Percentiles rank a stretch among this genome's conserved stretches.
These are phyloP conservation scores for Dascyllus trimaculatus DNA, from an alignment of 2,113 vertebrate species.

Conservation along the genomic window DNA sequence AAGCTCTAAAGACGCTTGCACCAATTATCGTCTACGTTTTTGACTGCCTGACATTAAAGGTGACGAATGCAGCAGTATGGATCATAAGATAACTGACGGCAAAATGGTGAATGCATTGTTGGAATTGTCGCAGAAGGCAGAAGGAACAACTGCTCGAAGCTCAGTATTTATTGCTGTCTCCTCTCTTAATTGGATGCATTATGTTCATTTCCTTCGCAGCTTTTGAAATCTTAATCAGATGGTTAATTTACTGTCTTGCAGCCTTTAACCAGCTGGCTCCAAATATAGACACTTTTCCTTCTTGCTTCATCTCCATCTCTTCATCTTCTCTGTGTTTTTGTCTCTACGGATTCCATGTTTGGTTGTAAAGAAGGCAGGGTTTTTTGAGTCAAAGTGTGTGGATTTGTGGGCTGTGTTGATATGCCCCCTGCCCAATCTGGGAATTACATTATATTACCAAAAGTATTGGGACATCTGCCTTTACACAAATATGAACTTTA, in stretches of 20 bases:
- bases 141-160: slow-evolving; percentile 54
- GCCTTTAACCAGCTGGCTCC: slow-evolving; percentile 67
- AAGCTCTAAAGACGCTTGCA: slow-evolving; percentile 45
- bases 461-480: too few species aligned
- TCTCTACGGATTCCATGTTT: slow-evolving; percentile 53
- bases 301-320: slow-evolving; percentile 34
- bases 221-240: slow-evolving; percentile 75
- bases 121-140: slow-evolving; percentile 14
- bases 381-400: slow-evolving; percentile 27
- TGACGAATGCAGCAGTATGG: slow-evolving; percentile 3
- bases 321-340: slow-evolving; percentile 15
- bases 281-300: slow-evolving; percentile 37
- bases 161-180: slow-evolving; percentile 52
- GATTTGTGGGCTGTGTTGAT: slow-evolving; percentile 33
- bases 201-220: slow-evolving; percentile 62
- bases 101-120: slow-evolving; percentile 1
- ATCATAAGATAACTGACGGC: slow-evolving; percentile 20
- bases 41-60: slow-evolving; percentile 30
- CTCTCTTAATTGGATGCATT: slow-evolving; percentile 68
- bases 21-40: slow-evolving; percentile 49
- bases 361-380: slow-evolving; percentile 2
- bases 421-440: slow-evolving; percentile 25
- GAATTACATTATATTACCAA: too few species aligned
- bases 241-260: slow-evolving; percentile 68
- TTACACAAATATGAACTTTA: too few species aligned